phyloP scores from a whole-genome alignment of 1,140 invertebrate genomes.

The Bombus confusus region DNA sequence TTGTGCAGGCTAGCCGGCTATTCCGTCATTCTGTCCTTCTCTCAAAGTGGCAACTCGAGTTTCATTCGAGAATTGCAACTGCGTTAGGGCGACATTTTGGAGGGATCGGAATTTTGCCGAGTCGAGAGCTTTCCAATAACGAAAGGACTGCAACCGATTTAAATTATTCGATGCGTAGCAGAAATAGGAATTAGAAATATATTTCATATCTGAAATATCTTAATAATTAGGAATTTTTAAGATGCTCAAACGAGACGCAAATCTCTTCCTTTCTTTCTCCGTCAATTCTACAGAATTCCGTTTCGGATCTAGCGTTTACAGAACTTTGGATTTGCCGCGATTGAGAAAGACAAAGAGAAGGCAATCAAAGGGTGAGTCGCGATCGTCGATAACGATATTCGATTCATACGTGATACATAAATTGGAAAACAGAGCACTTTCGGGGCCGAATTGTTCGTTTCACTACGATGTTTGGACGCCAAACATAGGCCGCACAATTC shows the following conservation, averaged over 20 bases:
- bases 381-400: neutral
- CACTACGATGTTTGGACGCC: slow-evolving; percentile 8
- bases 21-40: neutral
- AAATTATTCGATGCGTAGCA: neutral
- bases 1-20: neutral
- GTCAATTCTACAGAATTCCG: too few species aligned
- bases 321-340: neutral
- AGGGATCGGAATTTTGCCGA: too few species aligned
- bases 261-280: neutral
- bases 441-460: neutral
- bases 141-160: neutral
- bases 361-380: neutral
- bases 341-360: neutral
- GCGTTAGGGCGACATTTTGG: neutral
- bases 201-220: too few species aligned
- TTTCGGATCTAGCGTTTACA: too few species aligned
- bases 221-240: neutral
- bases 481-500: slow-evolving; percentile 12
- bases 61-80: neutral
- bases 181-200: neutral
- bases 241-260: neutral
- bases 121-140: neutral
- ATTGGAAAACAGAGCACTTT: slow-evolving; percentile 32
- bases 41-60: neutral
- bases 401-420: slow-evolving; percentile 9